Base-by-base conservation (phyloP, 2,888 invertebrate genomes). In the Parelbella ahira region DNA sequence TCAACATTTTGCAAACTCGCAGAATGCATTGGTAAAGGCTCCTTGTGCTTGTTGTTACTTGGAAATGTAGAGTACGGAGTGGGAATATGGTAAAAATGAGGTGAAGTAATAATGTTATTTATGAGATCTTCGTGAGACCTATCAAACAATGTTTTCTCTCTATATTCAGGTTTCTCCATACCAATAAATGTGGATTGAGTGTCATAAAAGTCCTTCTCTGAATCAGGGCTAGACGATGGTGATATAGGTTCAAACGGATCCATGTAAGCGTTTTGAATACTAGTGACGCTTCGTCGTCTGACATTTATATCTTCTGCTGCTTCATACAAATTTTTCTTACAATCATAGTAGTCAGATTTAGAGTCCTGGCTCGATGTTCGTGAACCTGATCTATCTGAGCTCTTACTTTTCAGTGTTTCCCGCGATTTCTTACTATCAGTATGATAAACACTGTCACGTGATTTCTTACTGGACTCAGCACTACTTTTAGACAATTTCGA, bases 1-100 rank as follows among this genome's bases (percentile, higher is more conserved):
- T 92, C 92, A 0, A 93, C 92, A 68, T 93, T 90, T 66, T 93
- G 93, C 44, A 93, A 74, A 56, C 92, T 92, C 6, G 92, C 90
- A 1, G 92, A 91, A 66, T 91, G 92, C 38, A 92, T 90, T 27
- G 92, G 89, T 5, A 90, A 89, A 2, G 64, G 66, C 50, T 89
- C 89, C 57, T 89, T 91, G 44, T 90, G 89, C 49, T 80, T 84
- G 44, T 78, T 87, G 55, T 90, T 91, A 48, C 89, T 89, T 1
- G 91, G 91, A 49, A 91, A 91, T 3, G 91, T 91, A 0, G 91
- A 91, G 51, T 91, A 91, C 2, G 88, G 89, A 47, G 90, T 90
- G 10, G 90, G 88, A 27, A 89, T 88, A 50, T 90, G 90, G 58
- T 89, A 91, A 50, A 66, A 83, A 48, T 74, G 77, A 18, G 90